Evolutionary conservation across 2,797 vertebrate species (phyloP).

Genomic region (Centropyge bicolor): DNA sequence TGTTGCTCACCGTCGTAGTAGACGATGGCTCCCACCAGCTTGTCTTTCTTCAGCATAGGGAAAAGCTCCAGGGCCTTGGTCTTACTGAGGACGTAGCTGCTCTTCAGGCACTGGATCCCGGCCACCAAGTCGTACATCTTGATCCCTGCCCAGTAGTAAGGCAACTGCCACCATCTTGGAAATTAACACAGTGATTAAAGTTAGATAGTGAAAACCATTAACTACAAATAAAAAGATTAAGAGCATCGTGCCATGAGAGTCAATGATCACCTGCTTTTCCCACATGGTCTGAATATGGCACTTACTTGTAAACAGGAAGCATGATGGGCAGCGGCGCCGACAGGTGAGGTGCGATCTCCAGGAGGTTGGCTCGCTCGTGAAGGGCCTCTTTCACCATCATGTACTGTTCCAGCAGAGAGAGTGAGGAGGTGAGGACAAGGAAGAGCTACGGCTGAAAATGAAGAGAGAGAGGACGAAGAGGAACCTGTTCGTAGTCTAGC

Average conservation of each 20-base stretch:
- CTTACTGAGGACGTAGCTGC: constrained; percentile 96
- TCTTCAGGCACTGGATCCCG: constrained; percentile 93
- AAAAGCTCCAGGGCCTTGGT: constrained; percentile 93
- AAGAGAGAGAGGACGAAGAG: not conserved
- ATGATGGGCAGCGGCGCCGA: constrained; percentile 96
- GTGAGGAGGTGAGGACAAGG: accelerated
- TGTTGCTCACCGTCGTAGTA: constrained; percentile 94
- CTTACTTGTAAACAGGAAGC: constrained; percentile 99
- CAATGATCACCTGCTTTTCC: not conserved
- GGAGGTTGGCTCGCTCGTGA: constrained; percentile 93
- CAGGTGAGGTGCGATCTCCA: constrained; percentile 96
- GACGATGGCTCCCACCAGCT: constrained; percentile 95
- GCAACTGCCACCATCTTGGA: constrained; percentile 97
- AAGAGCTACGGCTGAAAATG: not conserved
- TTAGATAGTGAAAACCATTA: not conserved
- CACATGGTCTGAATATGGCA: not conserved
- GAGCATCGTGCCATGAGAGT: not conserved
- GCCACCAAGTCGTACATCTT: constrained; percentile 97
- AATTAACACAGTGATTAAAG: not conserved
- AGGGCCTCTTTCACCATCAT: constrained; percentile 98
- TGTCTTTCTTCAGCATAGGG: constrained; percentile 96
- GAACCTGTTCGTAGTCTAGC: constrained; percentile 96
- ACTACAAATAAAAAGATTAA: not conserved
- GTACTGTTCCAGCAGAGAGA: constrained; percentile 84
- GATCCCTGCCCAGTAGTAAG: constrained; percentile 98